Evolutionary conservation across 2,113 vertebrate species (phyloP), one percentile per base, ranked within the genome.

Genomic region (Rhizomys pruinosus): DNA sequence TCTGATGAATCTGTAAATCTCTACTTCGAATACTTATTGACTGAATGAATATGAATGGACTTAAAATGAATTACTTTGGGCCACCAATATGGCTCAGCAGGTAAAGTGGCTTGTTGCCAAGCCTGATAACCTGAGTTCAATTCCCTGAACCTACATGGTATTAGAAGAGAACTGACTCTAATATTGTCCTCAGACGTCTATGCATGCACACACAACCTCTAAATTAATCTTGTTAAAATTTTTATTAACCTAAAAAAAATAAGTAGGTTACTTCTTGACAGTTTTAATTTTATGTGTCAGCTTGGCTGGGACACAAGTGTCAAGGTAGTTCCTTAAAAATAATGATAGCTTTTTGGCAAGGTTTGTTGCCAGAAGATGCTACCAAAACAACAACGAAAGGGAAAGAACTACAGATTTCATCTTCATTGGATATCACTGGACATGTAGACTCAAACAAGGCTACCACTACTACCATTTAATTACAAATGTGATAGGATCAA

Each of bases 201-300:
- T 39, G n/a, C 47, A 52, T 29, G 15, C 59, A 39, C 25, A 74
- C n/a, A 37, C 25, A 80, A 39, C n/a, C 16, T 10, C n/a, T n/a
- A 80, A 80, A 39, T 39, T 17, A 27, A 61, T 39, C 13, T 52
- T 52, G 6, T 52, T 52, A 52, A 6, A 52, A 7, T 52, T 52
- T 52, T 52, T 7, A 27, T 39, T 80, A 80, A 39, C 1, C 23
- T 59, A 52, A 77, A 52, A 77, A 27, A 16, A 39, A 52, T 86
- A 89, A 92, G 79, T 5, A 73, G 6, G 27, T 63, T 78, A 85
- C 59, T 92, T n/a, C n/a, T 27, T 39, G n/a, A 93, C 61, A 22
- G 27, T 89, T n/a, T n/a, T 93, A 73, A 77, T 66, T 91, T 81
- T 57, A 63, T 32, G 19, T 66, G 22, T 74, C 71, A 78, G 59